These are phyloP conservation scores for Pelochelys cantorii DNA, from an alignment of 2,797 vertebrate species.

Conservation along the genomic window DNA sequence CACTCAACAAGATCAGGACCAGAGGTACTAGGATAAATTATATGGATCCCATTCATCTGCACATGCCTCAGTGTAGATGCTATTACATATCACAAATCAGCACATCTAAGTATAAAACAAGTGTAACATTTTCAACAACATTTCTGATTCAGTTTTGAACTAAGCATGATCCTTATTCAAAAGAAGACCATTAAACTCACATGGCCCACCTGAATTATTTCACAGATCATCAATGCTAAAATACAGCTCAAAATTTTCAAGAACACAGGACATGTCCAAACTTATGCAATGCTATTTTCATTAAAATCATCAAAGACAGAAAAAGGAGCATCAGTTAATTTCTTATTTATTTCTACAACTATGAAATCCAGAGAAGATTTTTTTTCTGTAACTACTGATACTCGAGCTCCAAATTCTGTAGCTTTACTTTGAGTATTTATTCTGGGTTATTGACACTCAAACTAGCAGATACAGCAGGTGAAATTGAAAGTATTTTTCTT, in stretches of 20 bases:
- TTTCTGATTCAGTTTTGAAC: background rate
- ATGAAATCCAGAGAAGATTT: slow-evolving; percentile 19
- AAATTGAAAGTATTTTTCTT: slow-evolving; percentile 6
- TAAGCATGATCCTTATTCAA: background rate
- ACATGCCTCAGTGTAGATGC: background rate
- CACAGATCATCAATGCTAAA: background rate
- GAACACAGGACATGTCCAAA: background rate
- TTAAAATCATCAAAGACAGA: background rate
- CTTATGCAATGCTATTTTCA: background rate
- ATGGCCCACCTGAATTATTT: background rate
- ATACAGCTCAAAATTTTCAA: background rate
- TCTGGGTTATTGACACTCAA: slow-evolving; percentile 19
- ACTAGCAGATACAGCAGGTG: background rate
- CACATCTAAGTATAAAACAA: background rate
- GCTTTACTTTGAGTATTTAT: slow-evolving; percentile 25
- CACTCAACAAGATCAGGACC: slow-evolving; percentile 3
- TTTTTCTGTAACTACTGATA: background rate
- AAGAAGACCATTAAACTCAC: background rate
- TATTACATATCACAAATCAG: background rate
- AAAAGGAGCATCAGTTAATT: background rate
- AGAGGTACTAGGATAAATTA: fast-evolving
- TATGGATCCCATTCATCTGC: background rate
- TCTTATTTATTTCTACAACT: slow-evolving; percentile 2
- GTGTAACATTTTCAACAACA: background rate
- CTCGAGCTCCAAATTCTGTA: slow-evolving; percentile 8